These are phyloP conservation scores for Microtus californicus DNA, from an alignment of 2,797 vertebrate genomes.

Conservation along the genomic window DNA sequence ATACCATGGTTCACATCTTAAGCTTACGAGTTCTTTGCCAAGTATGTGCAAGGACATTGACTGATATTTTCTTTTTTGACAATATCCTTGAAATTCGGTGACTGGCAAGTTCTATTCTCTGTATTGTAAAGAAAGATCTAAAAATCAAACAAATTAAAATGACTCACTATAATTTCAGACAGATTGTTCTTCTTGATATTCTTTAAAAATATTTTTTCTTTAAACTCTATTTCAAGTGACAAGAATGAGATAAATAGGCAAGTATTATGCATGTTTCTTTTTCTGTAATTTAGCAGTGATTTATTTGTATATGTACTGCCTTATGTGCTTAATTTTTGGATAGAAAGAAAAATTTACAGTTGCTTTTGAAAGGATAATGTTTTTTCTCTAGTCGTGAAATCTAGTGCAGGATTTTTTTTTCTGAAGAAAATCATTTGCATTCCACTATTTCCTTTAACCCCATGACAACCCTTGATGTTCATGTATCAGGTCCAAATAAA, in stretches of 20 bases:
- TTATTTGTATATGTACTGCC: constrained; percentile 35
- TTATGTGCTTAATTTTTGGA: constrained; percentile 49
- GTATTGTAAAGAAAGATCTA: constrained; percentile 34
- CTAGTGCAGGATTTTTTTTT: constrained; percentile 43
- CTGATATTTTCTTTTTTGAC: constrained; percentile 53
- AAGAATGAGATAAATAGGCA: constrained; percentile 47
- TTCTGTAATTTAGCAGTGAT: constrained; percentile 57
- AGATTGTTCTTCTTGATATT: constrained; percentile 31
- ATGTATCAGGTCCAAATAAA: not conserved
- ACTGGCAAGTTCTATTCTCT: not conserved
- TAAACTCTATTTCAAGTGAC: constrained; percentile 49
- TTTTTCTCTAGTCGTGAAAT: constrained; percentile 10
- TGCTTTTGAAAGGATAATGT: constrained; percentile 56
- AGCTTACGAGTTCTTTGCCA: not conserved
- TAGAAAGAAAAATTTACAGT: constrained; percentile 1
- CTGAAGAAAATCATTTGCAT: constrained; percentile 49
- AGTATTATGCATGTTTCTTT: constrained; percentile 30
- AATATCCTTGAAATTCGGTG: constrained; percentile 23
- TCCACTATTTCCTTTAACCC: constrained; percentile 22
- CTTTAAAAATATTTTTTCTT: not conserved
- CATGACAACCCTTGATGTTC: not conserved
- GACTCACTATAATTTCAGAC: constrained; percentile 62
- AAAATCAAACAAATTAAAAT: constrained; percentile 58
- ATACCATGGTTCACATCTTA: not conserved
- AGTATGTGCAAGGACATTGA: not conserved